Percentiles rank a stretch among this genome's conserved stretches.
These are phyloP conservation scores for Apodemia duryi DNA, from an alignment of 2,888 invertebrate species.

Conservation along the genomic window DNA sequence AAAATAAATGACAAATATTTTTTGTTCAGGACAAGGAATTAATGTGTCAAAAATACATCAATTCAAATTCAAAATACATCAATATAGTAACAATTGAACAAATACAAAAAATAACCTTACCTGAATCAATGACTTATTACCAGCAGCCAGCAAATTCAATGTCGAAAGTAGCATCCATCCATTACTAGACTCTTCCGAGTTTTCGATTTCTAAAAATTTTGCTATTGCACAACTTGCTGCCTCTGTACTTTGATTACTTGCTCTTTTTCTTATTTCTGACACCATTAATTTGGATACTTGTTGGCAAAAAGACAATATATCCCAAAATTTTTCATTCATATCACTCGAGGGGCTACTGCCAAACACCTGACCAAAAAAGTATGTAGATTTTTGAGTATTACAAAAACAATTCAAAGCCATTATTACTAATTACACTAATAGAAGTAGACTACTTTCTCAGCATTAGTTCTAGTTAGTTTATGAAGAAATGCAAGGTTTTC, in stretches of 20 bases:
- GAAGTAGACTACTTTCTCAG: no score
- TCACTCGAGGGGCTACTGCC: conserved; percentile 95
- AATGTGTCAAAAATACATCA: no score
- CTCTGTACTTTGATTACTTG: conserved; percentile 97
- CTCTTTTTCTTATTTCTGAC: conserved; percentile 95
- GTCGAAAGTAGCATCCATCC: conserved; percentile 98
- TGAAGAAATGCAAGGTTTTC: no score
- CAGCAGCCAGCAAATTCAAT: conserved; percentile 93
- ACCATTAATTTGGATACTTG: conserved; percentile 98
- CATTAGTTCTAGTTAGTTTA: no score
- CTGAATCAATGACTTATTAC: conserved; percentile 93
- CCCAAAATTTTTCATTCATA: conserved; percentile 98
- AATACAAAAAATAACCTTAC: conserved; percentile 52
- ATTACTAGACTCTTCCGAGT: conserved; percentile 95
- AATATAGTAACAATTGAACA: not conserved
- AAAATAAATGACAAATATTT: not conserved
- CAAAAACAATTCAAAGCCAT: not conserved
- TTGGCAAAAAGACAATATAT: conserved; percentile 95
- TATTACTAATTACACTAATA: no score
- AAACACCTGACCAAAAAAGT: conserved; percentile 84
- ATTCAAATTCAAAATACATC: no score
- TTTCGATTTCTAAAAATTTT: conserved; percentile 97
- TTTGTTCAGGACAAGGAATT: no score
- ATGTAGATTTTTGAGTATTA: not conserved
- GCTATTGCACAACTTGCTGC: conserved; percentile 98